Evolutionary conservation across 2,888 invertebrate species (phyloP).

Genomic region (Clitarchus hookeri): DNA sequence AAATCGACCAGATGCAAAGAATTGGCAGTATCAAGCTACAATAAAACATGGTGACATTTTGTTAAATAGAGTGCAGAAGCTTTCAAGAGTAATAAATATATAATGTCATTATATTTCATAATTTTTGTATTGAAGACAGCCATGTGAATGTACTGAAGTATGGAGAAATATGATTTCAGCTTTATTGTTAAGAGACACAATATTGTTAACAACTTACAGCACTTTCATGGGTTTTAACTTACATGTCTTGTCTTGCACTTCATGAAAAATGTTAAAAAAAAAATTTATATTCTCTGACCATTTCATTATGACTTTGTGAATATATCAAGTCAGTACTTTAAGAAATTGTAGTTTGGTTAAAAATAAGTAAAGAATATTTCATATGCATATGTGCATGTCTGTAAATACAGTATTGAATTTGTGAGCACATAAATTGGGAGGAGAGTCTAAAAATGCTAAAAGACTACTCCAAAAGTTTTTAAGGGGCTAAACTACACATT

Average conservation of each 20-base stretch:
- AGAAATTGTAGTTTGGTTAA: too few species aligned
- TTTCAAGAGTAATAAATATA: constrained; percentile 99
- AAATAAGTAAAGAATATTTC: too few species aligned
- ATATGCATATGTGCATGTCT: too few species aligned
- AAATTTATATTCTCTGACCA: too few species aligned
- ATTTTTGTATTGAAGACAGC: background rate
- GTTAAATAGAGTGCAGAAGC: constrained; percentile 96
- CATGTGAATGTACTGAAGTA: background rate
- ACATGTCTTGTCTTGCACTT: background rate
- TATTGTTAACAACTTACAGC: background rate
- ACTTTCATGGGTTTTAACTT: background rate
- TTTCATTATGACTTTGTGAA: too few species aligned
- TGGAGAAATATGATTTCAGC: background rate
- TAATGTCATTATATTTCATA: constrained; percentile 53
- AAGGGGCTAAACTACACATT: too few species aligned
- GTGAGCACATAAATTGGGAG: too few species aligned
- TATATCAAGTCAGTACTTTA: too few species aligned
- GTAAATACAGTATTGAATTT: too few species aligned
- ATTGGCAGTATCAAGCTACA: constrained; percentile 93
- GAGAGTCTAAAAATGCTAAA: too few species aligned
- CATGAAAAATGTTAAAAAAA: background rate
- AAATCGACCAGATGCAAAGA: constrained; percentile 87
- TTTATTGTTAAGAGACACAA: background rate
- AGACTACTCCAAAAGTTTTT: too few species aligned
- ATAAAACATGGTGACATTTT: constrained; percentile 98